These are phyloP conservation scores for Babylonia areolata DNA, from an alignment of 1,140 invertebrate genomes.

Conservation along the genomic window DNA sequence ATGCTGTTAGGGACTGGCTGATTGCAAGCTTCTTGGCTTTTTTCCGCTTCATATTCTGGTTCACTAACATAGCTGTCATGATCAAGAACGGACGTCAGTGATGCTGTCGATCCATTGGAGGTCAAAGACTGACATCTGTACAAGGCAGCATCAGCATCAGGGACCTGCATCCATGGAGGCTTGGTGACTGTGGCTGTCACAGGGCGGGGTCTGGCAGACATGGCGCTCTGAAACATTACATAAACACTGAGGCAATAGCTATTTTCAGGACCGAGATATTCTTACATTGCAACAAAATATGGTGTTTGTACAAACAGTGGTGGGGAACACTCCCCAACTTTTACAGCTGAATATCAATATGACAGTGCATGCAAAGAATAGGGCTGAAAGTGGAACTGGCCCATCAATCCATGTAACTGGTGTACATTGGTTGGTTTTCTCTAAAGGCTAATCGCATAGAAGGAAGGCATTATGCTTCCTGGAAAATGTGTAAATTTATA, in stretches of 20 bases:
- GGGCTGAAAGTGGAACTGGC: too few species aligned
- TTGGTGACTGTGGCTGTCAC: slow-evolving; percentile 69
- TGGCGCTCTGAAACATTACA: background rate
- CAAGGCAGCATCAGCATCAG: slow-evolving; percentile 24
- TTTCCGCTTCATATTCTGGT: slow-evolving; percentile 27
- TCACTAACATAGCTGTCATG: slow-evolving; percentile 69
- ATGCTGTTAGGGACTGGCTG: background rate
- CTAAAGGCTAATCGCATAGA: too few species aligned
- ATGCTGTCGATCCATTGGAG: slow-evolving; percentile 67
- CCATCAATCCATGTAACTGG: too few species aligned
- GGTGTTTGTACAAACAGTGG: too few species aligned
- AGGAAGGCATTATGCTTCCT: too few species aligned
- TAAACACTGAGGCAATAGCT: background rate
- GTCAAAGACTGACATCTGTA: slow-evolving; percentile 55
- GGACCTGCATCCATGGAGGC: slow-evolving; percentile 62
- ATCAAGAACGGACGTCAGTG: slow-evolving; percentile 66
- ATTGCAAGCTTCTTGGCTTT: background rate
- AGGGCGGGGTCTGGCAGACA: slow-evolving; percentile 58
- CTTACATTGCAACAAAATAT: too few species aligned
- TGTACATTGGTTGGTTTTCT: too few species aligned
- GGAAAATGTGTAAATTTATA: too few species aligned
- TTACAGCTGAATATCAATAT: too few species aligned
- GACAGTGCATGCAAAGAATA: too few species aligned
- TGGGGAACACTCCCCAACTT: too few species aligned
- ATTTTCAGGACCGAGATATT: background rate